Evolutionary conservation across 2,797 vertebrate genomes (phyloP).

Genomic region (Distichodus sexfasciatus): DNA sequence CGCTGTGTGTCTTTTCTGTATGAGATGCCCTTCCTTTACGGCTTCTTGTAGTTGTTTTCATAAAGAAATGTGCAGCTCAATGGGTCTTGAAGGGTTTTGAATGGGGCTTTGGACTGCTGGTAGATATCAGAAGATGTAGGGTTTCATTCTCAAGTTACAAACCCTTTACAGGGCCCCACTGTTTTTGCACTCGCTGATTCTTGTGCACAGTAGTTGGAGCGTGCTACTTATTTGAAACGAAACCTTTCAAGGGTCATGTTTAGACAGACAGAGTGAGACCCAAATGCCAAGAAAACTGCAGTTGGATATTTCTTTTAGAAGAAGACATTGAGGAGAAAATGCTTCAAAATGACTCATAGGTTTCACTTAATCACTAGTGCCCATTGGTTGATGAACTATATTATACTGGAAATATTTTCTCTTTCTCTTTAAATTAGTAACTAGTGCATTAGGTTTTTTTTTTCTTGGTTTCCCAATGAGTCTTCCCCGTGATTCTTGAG

Average conservation of each 20-base stretch:
- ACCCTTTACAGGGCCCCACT: background rate
- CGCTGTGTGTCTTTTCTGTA: background rate
- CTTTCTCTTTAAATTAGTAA: background rate
- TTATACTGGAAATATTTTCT: slow-evolving; percentile 20
- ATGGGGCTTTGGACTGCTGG: background rate
- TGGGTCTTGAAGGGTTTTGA: background rate
- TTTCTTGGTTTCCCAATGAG: background rate
- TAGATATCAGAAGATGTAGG: background rate
- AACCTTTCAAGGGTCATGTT: background rate
- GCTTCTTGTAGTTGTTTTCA: background rate
- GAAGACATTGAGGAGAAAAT: slow-evolving; percentile 9
- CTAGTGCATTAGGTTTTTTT: background rate
- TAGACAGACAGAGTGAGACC: background rate
- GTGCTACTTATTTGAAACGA: slow-evolving; percentile 8
- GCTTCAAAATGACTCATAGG: slow-evolving; percentile 28
- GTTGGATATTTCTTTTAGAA: slow-evolving; percentile 15
- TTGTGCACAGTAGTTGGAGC: background rate
- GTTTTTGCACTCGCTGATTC: background rate
- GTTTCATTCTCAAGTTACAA: background rate
- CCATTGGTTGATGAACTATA: slow-evolving; percentile 1
- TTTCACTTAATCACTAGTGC: slow-evolving; percentile 8
- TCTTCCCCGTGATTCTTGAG: background rate
- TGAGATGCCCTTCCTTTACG: background rate
- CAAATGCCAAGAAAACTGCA: slow-evolving; percentile 13
- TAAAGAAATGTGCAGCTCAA: background rate